A percentile compares a stretch with the other conserved stretches of the same genome.
These are phyloP conservation scores for Agelas oroides DNA, from an alignment of 37 sponge, comb jelly and placozoan genomes.

Conservation along the genomic window DNA sequence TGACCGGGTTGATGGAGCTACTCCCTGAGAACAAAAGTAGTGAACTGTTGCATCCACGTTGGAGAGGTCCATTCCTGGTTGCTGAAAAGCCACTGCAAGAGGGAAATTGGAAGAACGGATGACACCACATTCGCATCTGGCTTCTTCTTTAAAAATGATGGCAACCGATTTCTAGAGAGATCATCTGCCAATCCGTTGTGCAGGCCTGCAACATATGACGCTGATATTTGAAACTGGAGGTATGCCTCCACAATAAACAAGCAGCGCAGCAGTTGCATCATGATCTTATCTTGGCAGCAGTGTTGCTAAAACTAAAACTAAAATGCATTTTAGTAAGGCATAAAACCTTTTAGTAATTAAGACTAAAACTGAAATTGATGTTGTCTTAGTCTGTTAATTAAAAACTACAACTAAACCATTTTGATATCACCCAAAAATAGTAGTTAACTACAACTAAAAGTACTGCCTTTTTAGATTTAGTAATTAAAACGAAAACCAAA, in stretches of 20 bases:
- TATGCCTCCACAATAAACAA: constrained; percentile 44
- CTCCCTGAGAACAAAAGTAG: constrained; percentile 15
- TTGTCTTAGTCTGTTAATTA: too few relatives aligned
- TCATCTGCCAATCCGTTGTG: constrained; percentile 48
- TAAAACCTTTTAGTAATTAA: too few relatives aligned
- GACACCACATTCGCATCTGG: background rate
- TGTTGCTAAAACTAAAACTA: too few relatives aligned
- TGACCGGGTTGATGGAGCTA: constrained; percentile 59
- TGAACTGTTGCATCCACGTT: constrained; percentile 57
- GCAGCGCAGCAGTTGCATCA: constrained; percentile 44
- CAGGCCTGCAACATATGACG: constrained; percentile 21
- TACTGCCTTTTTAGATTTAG: too few relatives aligned
- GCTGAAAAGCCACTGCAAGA: constrained; percentile 29
- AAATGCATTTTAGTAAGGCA: too few relatives aligned
- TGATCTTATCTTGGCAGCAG: background rate
- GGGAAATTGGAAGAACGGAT: background rate
- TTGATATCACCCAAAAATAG: too few relatives aligned
- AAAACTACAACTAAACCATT: too few relatives aligned
- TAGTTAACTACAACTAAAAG: too few relatives aligned
- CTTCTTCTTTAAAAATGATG: background rate
- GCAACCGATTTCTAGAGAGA: constrained; percentile 39
- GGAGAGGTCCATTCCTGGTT: constrained; percentile 62
- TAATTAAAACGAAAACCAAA: too few relatives aligned
- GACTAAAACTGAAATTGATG: too few relatives aligned
- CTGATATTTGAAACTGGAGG: constrained; percentile 5